Evolutionary conservation across 2,113 vertebrate species (phyloP).

Genomic region (Taurulus bubalis): DNA sequence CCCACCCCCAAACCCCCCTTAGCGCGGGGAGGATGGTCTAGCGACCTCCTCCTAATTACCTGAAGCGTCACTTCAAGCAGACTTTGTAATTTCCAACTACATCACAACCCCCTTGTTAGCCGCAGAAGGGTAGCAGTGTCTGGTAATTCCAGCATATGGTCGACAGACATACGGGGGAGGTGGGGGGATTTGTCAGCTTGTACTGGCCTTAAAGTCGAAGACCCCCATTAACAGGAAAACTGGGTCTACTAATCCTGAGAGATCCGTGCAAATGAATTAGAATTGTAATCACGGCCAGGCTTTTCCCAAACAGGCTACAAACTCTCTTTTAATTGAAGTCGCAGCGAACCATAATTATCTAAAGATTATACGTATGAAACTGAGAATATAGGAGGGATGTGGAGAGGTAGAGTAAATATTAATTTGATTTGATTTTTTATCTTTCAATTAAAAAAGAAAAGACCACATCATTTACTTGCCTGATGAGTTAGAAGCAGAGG

Average conservation of each 20-base stretch:
- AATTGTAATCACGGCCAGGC: slow-evolving; percentile 59
- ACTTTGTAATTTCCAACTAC: slow-evolving; percentile 77
- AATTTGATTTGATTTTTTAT: slow-evolving; percentile 19
- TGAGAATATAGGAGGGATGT: background rate
- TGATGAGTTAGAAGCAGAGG: slow-evolving; percentile 11
- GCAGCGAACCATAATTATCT: slow-evolving; percentile 67
- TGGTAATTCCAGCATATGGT: slow-evolving; percentile 79
- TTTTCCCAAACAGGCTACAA: slow-evolving; percentile 49
- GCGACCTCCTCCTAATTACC: slow-evolving; percentile 81
- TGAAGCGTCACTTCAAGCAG: slow-evolving; percentile 72
- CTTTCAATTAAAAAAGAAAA: slow-evolving; percentile 24
- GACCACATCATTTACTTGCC: background rate
- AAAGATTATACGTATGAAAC: slow-evolving; percentile 54
- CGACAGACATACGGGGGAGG: slow-evolving; percentile 58
- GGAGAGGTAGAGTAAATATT: slow-evolving; percentile 36
- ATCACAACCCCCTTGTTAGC: slow-evolving; percentile 74
- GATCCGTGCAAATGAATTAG: slow-evolving; percentile 77
- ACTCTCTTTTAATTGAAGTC: slow-evolving; percentile 61
- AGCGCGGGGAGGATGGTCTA: slow-evolving; percentile 61
- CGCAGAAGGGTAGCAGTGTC: slow-evolving; percentile 70
- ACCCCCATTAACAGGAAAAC: slow-evolving; percentile 81
- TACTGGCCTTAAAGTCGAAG: slow-evolving; percentile 81
- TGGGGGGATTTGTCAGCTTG: slow-evolving; percentile 74
- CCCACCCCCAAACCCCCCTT: slow-evolving; percentile 56
- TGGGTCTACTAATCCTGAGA: slow-evolving; percentile 76